Evolutionary conservation across 2,113 vertebrate species (phyloP), one percentile per base, ranked within the genome.

Genomic region (Oostethus manadensis): DNA sequence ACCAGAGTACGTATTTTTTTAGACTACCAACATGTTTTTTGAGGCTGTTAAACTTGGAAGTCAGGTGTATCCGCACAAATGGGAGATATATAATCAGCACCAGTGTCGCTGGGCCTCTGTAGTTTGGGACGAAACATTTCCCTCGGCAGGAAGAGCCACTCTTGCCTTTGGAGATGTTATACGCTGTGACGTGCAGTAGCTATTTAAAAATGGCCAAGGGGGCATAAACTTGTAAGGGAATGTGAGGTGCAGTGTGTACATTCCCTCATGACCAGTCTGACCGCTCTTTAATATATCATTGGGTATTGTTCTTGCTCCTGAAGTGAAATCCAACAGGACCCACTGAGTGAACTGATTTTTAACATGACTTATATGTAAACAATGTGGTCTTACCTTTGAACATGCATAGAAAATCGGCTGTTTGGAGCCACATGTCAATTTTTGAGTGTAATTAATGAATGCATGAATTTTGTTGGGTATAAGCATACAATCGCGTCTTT

Each of bases 161-260:
- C 50, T 71, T 60, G 83, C 76, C 78, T 82, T 75, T 46, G 60
- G 81, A 84, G 53, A 77, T 80, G 78, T 82, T 76, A 84, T 81
- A 60, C 47, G 66, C 66, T 62, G 68, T 66, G 67, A 81, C 81
- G 74, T 75, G 54, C 46, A 64, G 68, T 55, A 60, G 66, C 71
- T 64, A 66, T 82, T 78, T 76, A 63, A 64, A 60, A 78, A 73
- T 66, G 73, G 72, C 64, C 58, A 73, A 66, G 72, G 69, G 75
- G 64, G 46, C 59, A 76, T 35, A 42, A 44, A 62, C 68, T 66
- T 63, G 66, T 72, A 58, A 64, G 66, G 65, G 60, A 60, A 76
- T 51, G 53, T 58, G 46, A 75, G 77, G 71, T 51, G n/a, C 65
- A 68, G 18, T 10, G 10, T 38, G 46, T 58, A 18, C 47, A 43